phyloP scores from a whole-genome alignment of 2,113 vertebrate species.

The Sander vitreus region DNA sequence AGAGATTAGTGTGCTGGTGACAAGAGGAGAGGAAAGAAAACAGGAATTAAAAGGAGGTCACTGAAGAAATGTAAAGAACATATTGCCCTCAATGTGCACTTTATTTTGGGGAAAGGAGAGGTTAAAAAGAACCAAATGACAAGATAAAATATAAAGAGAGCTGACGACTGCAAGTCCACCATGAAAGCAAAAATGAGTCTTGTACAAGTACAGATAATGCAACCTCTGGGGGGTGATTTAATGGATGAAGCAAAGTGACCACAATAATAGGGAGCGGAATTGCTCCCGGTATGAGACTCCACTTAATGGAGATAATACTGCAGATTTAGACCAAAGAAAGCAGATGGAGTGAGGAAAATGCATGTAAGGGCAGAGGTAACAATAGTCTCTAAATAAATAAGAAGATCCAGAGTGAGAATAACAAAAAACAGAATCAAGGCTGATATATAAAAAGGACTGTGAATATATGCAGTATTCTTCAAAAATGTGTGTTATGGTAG shows the following conservation, averaged over 20 bases:
- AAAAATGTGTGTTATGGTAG: neutral
- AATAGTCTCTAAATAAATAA: neutral
- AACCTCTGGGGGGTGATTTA: conserved; percentile 25
- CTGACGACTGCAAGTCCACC: neutral
- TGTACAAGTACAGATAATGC: neutral
- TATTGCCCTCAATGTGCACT: neutral
- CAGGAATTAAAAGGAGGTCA: neutral
- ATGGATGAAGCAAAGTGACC: conserved; percentile 44
- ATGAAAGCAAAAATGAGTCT: neutral
- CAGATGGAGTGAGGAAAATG: neutral
- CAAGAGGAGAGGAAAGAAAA: neutral
- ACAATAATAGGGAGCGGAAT: conserved; percentile 24
- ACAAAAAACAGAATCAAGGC: neutral
- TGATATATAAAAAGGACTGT: neutral
- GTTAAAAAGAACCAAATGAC: neutral
- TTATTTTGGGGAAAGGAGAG: neutral
- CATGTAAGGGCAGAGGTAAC: conserved; percentile 4
- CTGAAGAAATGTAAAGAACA: neutral
- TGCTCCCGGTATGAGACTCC: conserved; percentile 26
- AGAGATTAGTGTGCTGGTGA: neutral
- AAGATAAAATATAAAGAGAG: neutral
- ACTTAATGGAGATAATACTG: conserved; percentile 27
- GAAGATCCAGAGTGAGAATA: neutral
- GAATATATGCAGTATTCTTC: neutral
- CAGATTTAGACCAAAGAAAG: conserved; percentile 21